phyloP scores from a whole-genome alignment of 2,797 vertebrate species.

The Bradypodion ventrale region DNA sequence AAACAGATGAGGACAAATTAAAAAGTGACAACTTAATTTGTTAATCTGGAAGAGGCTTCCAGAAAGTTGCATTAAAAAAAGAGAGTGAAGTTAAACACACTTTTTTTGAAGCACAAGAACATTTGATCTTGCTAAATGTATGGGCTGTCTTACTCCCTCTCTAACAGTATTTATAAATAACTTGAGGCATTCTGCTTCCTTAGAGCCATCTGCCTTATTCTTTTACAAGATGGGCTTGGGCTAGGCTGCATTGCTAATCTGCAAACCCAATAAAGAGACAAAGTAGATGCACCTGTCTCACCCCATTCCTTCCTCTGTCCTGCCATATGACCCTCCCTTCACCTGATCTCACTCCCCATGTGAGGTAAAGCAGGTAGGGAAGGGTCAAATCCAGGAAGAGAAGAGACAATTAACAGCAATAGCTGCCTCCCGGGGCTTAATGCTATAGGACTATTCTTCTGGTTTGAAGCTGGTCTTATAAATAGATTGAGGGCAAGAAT shows the following conservation, averaged over 20 bases:
- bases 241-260: neutral
- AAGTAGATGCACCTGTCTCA: neutral
- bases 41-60: neutral
- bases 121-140: neutral
- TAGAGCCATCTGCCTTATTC: neutral
- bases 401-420: neutral
- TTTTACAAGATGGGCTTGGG: neutral
- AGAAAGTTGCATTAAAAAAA: neutral
- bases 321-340: neutral
- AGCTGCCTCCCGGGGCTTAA: neutral
- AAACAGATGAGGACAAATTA: neutral
- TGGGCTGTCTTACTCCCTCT: neutral
- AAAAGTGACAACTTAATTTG: neutral
- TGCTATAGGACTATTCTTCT: neutral
- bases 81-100: neutral
- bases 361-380: neutral
- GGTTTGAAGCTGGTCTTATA: neutral
- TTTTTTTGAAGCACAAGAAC: neutral
- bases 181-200: neutral
- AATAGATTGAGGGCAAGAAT: neutral
- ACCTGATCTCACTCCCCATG: neutral
- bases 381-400: neutral
- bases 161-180: neutral
- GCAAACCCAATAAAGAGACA: neutral
- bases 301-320: neutral